These are phyloP conservation scores for Chrosomus eos DNA, from an alignment of 2,797 vertebrate genomes.

Conservation along the genomic window DNA sequence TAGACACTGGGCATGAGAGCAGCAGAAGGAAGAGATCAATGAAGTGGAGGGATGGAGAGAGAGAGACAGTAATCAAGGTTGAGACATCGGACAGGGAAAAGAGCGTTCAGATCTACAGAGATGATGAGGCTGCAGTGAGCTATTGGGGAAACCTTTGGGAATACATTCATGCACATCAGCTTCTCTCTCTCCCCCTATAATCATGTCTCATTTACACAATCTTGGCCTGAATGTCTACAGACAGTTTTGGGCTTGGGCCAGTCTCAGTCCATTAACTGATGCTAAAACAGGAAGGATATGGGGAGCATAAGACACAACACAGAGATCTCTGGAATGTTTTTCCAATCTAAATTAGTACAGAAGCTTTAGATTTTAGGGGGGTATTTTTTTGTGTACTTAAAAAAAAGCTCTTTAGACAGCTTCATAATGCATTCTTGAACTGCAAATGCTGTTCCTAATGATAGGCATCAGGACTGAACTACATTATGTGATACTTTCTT, in stretches of 20 bases:
- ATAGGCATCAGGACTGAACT: not conserved
- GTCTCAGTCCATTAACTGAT: slow-evolving; percentile 49
- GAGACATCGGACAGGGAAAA: slow-evolving; percentile 9
- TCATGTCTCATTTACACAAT: slow-evolving; percentile 28
- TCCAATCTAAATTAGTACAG: not conserved
- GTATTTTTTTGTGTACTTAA: not conserved
- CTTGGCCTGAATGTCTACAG: slow-evolving; percentile 25
- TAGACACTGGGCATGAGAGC: slow-evolving; percentile 6
- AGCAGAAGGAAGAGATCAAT: slow-evolving; percentile 22
- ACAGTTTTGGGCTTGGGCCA: slow-evolving; percentile 26
- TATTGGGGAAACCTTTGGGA: slow-evolving; percentile 4
- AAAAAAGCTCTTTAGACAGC: not conserved
- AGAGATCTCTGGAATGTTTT: slow-evolving; percentile 1
- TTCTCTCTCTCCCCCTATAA: slow-evolving; percentile 12
- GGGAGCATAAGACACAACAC: slow-evolving; percentile 31
- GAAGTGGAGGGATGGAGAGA: not conserved
- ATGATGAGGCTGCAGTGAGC: slow-evolving; percentile 5
- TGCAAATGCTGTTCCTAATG: not conserved
- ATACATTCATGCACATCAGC: slow-evolving; percentile 9
- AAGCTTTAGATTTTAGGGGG: not conserved
- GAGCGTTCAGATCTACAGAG: slow-evolving; percentile 17
- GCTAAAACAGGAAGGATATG: slow-evolving; percentile 31
- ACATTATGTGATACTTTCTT: not conserved
- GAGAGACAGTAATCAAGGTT: slow-evolving; percentile 16
- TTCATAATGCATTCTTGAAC: not conserved